Evolutionary conservation across 2,113 vertebrate species (phyloP), one percentile per base, ranked within the genome.

Genomic region (Pelvicachromis taeniatus): DNA sequence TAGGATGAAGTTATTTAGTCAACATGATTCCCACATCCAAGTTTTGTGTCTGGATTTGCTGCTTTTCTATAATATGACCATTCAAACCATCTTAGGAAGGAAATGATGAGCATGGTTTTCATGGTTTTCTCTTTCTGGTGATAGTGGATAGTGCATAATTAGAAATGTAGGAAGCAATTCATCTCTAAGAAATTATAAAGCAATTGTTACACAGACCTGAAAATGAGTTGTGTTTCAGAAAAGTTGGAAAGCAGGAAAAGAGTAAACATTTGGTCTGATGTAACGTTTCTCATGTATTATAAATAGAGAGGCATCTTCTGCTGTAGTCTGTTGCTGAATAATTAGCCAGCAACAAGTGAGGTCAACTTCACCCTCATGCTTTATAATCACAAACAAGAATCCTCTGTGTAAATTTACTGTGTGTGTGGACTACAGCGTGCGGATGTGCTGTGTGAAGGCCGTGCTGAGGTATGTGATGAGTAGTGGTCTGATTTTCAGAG

Each of bases 401-500:
- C 26, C 9, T 73, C 48, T 29, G 16, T 12, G 26, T 75, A n/a
- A 75, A 48, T 29, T 21, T 21, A 48, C 16, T 48, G 68, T 12
- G 42, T 29, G 17, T 75, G 10, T 50, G 26, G 9, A 31, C 42
- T 12, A 75, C 23, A 31, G 75, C 1, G 7, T 78, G 56, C 83
- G 10, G 16, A 5, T 17, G 16, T 78, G 73, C 29, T 53, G 65
- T 68, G 40, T 50, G 53, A 26, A 86, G 53, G 54, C 2, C 21
- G 6, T 14, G 50, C 31, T 45, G 9, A 78, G 93, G 92, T 91
- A 86, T 95, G 94, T 95, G 89, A 95, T 93, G 93, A 89, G 81
- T 63, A 35, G 9, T 93, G 88, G 79, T 95, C 77, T 96, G 94
- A 92, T 82, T 96, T 96, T 96, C 97, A 99, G 99, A 99, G 92